Evolutionary conservation across 2,797 vertebrate species (phyloP).

Genomic region (Sylvia borin): DNA sequence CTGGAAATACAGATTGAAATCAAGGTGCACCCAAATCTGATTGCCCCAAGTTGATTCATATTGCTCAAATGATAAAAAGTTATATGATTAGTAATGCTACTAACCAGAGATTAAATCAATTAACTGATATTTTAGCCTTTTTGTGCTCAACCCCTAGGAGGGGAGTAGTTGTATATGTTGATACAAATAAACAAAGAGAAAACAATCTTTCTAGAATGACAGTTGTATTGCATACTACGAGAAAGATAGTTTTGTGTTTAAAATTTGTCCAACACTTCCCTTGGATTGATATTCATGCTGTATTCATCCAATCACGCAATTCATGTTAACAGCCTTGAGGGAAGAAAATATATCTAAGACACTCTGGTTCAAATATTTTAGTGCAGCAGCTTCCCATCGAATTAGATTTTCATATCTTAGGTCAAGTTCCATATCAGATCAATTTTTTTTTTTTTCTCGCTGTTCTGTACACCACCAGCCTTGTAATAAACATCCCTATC

Average conservation of each 20-base stretch:
- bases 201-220: neutral
- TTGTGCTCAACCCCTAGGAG: neutral
- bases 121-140: neutral
- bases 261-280: neutral
- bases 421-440: neutral
- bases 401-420: neutral
- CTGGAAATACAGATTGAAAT: neutral
- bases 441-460: neutral
- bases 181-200: neutral
- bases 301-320: neutral
- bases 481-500: neutral
- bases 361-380: neutral
- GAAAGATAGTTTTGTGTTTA: neutral
- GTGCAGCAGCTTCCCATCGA: neutral
- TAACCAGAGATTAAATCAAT: neutral
- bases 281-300: neutral
- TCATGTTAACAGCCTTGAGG: neutral
- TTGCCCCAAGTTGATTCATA: neutral
- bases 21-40: neutral
- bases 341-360: neutral
- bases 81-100: neutral
- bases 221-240: neutral
- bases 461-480: neutral
- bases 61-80: neutral
- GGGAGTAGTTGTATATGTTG: neutral